These are phyloP conservation scores for Drosophila siamana DNA, from an alignment of 2,888 invertebrate genomes.

Conservation along the genomic window DNA sequence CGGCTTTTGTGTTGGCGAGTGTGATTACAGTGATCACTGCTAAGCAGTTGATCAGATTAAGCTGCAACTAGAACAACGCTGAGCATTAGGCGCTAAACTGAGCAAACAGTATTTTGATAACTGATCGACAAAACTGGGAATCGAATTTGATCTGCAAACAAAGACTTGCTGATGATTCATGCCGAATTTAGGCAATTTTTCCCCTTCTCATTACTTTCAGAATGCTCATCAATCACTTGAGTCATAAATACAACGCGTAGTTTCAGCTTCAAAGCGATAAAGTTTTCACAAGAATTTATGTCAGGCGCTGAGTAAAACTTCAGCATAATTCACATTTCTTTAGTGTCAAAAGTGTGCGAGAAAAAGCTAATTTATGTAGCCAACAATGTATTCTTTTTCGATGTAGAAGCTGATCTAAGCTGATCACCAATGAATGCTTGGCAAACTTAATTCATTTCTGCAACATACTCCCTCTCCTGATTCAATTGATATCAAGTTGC, in stretches of 20 bases:
- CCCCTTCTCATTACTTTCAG: background rate
- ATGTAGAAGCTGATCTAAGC: too few relatives aligned
- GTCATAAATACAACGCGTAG: background rate
- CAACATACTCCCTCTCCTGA: background rate
- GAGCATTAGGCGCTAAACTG: background rate
- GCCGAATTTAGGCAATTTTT: background rate
- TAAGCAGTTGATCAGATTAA: conserved; percentile 4
- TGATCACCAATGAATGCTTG: too few relatives aligned
- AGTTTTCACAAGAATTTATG: too few relatives aligned
- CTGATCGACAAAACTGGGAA: background rate
- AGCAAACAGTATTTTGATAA: background rate
- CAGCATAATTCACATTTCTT: too few relatives aligned
- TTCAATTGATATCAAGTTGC: background rate
- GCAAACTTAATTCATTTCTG: background rate
- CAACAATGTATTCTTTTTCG: too few relatives aligned
- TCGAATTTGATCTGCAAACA: background rate
- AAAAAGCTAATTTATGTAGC: too few relatives aligned
- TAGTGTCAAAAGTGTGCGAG: too few relatives aligned
- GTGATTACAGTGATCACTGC: conserved; percentile 16
- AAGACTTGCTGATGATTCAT: too few relatives aligned
- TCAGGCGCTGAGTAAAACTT: too few relatives aligned
- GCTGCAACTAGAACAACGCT: background rate
- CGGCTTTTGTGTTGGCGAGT: conserved; percentile 19
- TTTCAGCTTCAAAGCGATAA: too few relatives aligned
- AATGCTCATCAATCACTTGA: background rate